phyloP scores from a whole-genome alignment of 2,797 vertebrate genomes.

The Helostoma temminkii region DNA sequence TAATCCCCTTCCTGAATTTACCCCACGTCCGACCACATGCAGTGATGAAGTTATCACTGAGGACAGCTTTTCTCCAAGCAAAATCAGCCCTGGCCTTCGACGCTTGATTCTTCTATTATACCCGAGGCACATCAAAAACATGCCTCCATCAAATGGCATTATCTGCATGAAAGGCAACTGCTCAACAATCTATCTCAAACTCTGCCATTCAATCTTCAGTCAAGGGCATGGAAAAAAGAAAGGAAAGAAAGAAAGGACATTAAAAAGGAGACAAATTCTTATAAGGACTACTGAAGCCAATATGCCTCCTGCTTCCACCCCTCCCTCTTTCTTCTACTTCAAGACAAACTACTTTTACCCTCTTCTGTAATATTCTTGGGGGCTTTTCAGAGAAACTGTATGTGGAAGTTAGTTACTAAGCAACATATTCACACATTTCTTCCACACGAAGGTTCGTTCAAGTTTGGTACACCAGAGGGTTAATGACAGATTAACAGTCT shows the following conservation, averaged over 20 bases:
- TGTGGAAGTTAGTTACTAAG: constrained; percentile 71
- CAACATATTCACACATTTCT: constrained; percentile 74
- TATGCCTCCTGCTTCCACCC: constrained; percentile 11
- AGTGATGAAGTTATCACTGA: constrained; percentile 99
- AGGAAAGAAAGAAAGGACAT: constrained; percentile 54
- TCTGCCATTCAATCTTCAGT: constrained; percentile 90
- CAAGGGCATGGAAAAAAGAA: constrained; percentile 88
- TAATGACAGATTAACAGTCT: constrained; percentile 66
- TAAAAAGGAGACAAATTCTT: constrained; percentile 51
- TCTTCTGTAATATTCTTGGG: constrained; percentile 50
- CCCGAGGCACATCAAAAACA: constrained; percentile 94
- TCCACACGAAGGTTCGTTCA: constrained; percentile 53
- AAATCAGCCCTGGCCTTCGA: constrained; percentile 89
- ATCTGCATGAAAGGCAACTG: constrained; percentile 99
- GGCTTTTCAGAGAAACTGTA: constrained; percentile 47
- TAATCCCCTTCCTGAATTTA: constrained; percentile 95
- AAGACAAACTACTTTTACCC: constrained; percentile 52
- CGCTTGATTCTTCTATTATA: constrained; percentile 75
- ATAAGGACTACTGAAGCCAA: constrained; percentile 46
- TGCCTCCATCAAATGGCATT: constrained; percentile 96
- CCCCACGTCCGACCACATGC: constrained; percentile 94
- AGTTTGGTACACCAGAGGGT: constrained; percentile 54
- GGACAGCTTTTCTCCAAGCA: constrained; percentile 96
- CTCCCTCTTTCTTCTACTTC: constrained; percentile 31
- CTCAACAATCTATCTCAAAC: constrained; percentile 94